These are phyloP conservation scores for Eurystomus gularis DNA, from an alignment of 2,113 vertebrate genomes.

Conservation along the genomic window DNA sequence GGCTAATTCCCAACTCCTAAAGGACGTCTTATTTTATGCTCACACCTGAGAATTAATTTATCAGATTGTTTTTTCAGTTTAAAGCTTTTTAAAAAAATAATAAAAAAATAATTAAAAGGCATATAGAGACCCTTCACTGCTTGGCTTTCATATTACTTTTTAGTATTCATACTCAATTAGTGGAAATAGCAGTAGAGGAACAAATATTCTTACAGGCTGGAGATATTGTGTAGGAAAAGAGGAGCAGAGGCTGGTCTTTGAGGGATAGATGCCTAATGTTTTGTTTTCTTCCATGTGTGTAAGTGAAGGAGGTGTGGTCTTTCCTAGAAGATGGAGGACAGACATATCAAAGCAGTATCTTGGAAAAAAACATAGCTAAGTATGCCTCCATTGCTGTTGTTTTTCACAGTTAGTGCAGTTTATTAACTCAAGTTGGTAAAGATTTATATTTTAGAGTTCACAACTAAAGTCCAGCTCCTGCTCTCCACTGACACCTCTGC, in stretches of 20 bases:
- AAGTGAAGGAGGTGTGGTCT: neutral
- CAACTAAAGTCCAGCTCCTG: neutral
- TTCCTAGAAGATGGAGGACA: neutral
- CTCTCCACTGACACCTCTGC: neutral
- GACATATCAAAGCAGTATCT: neutral
- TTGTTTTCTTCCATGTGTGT: neutral
- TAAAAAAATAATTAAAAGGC: neutral
- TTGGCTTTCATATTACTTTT: conserved; percentile 30
- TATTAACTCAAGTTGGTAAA: neutral
- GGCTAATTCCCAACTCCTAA: conserved; percentile 69
- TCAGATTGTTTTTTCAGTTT: conserved; percentile 66
- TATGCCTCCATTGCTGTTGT: neutral
- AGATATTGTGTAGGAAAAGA: neutral
- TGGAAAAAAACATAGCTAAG: neutral
- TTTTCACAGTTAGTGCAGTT: neutral
- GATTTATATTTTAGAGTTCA: neutral
- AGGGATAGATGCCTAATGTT: neutral
- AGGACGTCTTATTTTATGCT: conserved; percentile 61
- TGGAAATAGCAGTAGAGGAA: conserved; percentile 1
- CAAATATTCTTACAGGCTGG: neutral
- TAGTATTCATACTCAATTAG: conserved; percentile 31
- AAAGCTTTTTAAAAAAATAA: conserved; percentile 29
- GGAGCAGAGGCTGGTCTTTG: neutral
- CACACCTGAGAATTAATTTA: conserved; percentile 80
- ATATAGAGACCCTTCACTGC: conserved; percentile 5